Evolutionary conservation across 2,797 vertebrate genomes (phyloP).

Genomic region (Cygnus olor): DNA sequence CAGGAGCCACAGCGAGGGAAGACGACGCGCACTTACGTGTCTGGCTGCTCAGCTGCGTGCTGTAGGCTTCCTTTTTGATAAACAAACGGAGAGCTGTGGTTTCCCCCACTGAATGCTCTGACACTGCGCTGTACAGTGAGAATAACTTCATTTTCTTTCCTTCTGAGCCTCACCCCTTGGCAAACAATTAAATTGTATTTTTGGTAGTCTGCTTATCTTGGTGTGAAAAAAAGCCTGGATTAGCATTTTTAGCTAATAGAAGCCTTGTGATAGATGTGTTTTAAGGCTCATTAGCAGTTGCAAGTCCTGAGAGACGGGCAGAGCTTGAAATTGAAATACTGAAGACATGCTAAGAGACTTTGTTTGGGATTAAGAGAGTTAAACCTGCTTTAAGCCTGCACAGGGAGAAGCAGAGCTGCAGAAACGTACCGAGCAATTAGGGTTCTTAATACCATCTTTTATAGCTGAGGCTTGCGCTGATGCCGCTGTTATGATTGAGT

Average conservation of each 20-base stretch:
- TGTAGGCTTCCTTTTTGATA: not conserved
- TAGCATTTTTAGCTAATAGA: slow-evolving; percentile 27
- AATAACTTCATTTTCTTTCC: not conserved
- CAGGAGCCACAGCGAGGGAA: not conserved
- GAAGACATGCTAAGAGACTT: slow-evolving; percentile 48
- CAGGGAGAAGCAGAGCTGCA: slow-evolving; percentile 11
- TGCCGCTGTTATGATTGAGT: slow-evolving; percentile 1
- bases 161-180: not conserved
- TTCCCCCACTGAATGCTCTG: not conserved
- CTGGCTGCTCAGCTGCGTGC: not conserved
- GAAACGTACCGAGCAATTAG: slow-evolving; percentile 9
- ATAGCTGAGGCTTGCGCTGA: not conserved
- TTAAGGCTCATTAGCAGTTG: slow-evolving; percentile 37
- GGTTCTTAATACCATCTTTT: slow-evolving; percentile 26
- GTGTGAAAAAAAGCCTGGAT: slow-evolving; percentile 5
- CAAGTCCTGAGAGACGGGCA: slow-evolving; percentile 44
- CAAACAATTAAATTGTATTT: not conserved
- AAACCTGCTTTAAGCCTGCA: slow-evolving; percentile 61
- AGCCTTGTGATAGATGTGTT: not conserved
- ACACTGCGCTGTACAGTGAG: not conserved
- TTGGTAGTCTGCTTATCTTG: slow-evolving; percentile 11
- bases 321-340: slow-evolving; percentile 53
- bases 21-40: accelerated
- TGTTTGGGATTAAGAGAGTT: slow-evolving; percentile 65
- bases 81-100: not conserved